These are phyloP conservation scores for Craniophora ligustri DNA, from an alignment of 2,888 invertebrate species.

Conservation along the genomic window DNA sequence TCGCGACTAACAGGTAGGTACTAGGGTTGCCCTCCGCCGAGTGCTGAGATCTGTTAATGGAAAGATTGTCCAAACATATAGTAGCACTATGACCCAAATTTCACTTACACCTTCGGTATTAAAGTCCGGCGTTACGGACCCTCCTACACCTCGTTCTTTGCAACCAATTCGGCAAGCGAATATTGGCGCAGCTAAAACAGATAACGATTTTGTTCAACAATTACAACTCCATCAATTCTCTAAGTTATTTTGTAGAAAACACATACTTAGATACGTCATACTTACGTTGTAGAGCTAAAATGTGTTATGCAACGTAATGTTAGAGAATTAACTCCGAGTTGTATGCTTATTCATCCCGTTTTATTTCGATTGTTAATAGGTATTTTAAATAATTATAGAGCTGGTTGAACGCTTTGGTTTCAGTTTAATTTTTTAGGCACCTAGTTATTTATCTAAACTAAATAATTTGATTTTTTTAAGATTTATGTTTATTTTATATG, in stretches of 20 bases:
- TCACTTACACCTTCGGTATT: conserved; percentile 80
- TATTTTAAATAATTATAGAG: conserved; percentile 1
- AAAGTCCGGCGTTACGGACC: conserved; percentile 70
- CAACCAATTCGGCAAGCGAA: conserved; percentile 85
- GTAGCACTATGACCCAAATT: conserved; percentile 69
- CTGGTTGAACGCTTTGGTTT: conserved; percentile 18
- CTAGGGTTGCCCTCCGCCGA: conserved; percentile 54
- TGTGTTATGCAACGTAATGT: conserved; percentile 23
- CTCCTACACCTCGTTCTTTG: conserved; percentile 81
- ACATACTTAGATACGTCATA: neutral
- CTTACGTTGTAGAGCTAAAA: too few relatives aligned
- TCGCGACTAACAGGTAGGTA: conserved; percentile 48
- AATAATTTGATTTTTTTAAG: too few relatives aligned
- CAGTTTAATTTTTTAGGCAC: too few relatives aligned
- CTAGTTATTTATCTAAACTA: too few relatives aligned
- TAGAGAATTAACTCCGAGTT: conserved; percentile 27
- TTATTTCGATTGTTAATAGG: too few relatives aligned
- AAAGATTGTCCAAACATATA: conserved; percentile 69
- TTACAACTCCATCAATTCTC: conserved; percentile 32
- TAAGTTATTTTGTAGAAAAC: conserved; percentile 16
- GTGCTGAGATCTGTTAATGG: conserved; percentile 72
- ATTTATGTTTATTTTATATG: too few relatives aligned
- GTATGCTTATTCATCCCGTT: too few relatives aligned
- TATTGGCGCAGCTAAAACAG: conserved; percentile 87
- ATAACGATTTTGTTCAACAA: conserved; percentile 69